These are phyloP conservation scores for Rosalia funebris DNA, from an alignment of 2,888 invertebrate genomes.

Conservation along the genomic window DNA sequence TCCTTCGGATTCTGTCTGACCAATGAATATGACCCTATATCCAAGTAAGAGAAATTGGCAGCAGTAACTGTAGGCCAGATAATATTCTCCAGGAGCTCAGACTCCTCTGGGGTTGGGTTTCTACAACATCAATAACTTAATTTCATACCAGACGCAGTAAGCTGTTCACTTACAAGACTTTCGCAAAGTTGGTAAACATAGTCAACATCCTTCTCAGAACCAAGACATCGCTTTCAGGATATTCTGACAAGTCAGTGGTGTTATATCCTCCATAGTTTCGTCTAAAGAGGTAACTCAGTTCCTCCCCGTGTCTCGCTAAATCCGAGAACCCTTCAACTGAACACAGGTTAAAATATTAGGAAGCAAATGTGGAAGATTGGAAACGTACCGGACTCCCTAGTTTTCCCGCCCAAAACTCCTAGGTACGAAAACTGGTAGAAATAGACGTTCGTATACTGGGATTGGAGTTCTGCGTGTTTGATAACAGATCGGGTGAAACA, in stretches of 20 bases:
- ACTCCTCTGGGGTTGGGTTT: conserved; percentile 34
- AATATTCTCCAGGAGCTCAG: conserved; percentile 30
- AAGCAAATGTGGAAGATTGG: conserved; percentile 9
- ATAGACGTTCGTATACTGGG: conserved; percentile 32
- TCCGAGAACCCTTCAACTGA: conserved; percentile 8
- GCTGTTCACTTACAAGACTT: conserved; percentile 26
- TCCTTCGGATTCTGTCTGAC: conserved; percentile 33
- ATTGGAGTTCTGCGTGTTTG: conserved; percentile 31
- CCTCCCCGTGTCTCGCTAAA: not conserved
- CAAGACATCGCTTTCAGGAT: not conserved
- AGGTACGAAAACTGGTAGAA: conserved; percentile 45
- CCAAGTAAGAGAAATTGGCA: conserved; percentile 35
- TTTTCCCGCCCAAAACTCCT: conserved; percentile 32
- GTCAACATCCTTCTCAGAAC: not conserved
- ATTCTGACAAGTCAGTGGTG: conserved; percentile 1
- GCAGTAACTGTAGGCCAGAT: conserved; percentile 35
- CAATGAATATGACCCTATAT: conserved; percentile 37
- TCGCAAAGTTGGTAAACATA: conserved; percentile 18
- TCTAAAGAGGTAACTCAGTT: not conserved
- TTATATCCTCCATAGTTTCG: not conserved
- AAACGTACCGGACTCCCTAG: conserved; percentile 10
- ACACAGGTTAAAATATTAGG: not conserved
- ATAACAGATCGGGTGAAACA: conserved; percentile 34
- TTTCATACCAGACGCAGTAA: not conserved
- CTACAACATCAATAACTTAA: conserved; percentile 27